These are phyloP conservation scores for Rhorus exstirpatorius DNA, from an alignment of 2,888 invertebrate genomes.

Conservation along the genomic window DNA sequence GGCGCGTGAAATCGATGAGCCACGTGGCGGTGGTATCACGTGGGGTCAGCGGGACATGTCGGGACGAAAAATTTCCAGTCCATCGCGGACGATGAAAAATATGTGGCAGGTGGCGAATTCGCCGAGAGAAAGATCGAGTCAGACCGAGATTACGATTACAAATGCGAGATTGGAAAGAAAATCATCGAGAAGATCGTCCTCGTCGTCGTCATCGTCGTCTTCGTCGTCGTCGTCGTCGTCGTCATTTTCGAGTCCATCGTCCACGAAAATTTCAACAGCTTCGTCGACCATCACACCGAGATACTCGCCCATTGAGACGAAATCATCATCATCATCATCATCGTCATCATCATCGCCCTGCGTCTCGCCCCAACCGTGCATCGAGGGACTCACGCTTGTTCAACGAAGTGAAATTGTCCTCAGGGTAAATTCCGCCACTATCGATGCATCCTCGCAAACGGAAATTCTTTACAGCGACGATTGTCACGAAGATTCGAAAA, in stretches of 20 bases:
- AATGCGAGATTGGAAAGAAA: constrained; percentile 54
- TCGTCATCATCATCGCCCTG: constrained; percentile 81
- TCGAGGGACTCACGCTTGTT: constrained; percentile 88
- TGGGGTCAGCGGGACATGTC: too few species aligned
- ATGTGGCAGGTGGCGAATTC: constrained; percentile 72
- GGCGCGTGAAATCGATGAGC: too few species aligned
- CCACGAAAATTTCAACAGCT: constrained; percentile 72
- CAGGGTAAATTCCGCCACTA: constrained; percentile 88
- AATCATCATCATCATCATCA: constrained; percentile 79
- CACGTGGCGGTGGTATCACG: too few species aligned
- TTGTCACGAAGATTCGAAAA: constrained; percentile 74
- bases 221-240: too few species aligned
- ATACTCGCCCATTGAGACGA: constrained; percentile 78
- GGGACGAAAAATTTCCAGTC: constrained; percentile 82
- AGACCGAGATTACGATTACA: constrained; percentile 62
- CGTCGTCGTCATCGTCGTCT: constrained; percentile 75
- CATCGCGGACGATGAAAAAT: constrained; percentile 82
- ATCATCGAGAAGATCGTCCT: constrained; percentile 73
- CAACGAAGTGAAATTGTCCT: constrained; percentile 89
- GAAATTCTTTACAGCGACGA: constrained; percentile 84
- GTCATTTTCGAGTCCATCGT: constrained; percentile 50
- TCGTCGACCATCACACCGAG: constrained; percentile 74
- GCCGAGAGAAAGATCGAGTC: constrained; percentile 74
- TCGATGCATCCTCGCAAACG: constrained; percentile 89
- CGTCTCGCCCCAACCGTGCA: constrained; percentile 83